Conservation (phyloP, 30 jellyfish, hydroid and myxozoan species). For the Nemopilema nomurai region DNA sequence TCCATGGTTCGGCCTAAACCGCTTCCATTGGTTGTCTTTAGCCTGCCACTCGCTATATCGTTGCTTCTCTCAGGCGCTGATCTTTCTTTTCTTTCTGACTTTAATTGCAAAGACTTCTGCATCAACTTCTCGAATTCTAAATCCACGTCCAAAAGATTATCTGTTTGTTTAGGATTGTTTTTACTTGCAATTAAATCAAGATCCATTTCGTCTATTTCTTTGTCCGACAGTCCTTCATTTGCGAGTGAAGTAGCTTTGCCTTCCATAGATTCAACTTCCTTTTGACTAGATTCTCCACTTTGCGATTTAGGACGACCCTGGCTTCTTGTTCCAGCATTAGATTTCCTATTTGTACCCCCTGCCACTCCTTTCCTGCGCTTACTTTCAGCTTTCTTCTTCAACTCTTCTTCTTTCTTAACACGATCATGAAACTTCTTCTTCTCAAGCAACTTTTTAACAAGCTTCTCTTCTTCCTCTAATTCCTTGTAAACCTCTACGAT, state of each 20-base stretch:
- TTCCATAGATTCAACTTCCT: neutral
- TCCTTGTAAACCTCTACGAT: slow-evolving; percentile 54
- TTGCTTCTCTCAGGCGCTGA: neutral
- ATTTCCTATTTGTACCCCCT: neutral
- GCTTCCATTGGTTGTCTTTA: neutral
- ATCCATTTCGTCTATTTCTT: neutral
- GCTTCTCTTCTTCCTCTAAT: slow-evolving; percentile 54
- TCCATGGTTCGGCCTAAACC: neutral
- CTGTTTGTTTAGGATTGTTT: neutral
- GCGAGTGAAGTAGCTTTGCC: neutral
- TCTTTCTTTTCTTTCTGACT: slow-evolving; percentile 7
- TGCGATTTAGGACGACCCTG: neutral
- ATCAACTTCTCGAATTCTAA: slow-evolving; percentile 52
- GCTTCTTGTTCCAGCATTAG: neutral
- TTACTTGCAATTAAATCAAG: neutral
- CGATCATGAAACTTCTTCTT: slow-evolving; percentile 49
- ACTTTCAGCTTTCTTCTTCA: neutral
- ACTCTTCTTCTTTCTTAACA: slow-evolving; percentile 17
- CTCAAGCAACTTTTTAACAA: slow-evolving; percentile 38
- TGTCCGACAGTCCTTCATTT: neutral
- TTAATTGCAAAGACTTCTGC: slow-evolving; percentile 31
- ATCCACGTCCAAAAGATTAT: neutral
- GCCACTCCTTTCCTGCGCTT: neutral
- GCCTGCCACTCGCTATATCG: neutral
- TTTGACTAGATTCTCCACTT: neutral